phyloP scores from a whole-genome alignment of 2,113 vertebrate genomes.

The Patagioenas fasciata region DNA sequence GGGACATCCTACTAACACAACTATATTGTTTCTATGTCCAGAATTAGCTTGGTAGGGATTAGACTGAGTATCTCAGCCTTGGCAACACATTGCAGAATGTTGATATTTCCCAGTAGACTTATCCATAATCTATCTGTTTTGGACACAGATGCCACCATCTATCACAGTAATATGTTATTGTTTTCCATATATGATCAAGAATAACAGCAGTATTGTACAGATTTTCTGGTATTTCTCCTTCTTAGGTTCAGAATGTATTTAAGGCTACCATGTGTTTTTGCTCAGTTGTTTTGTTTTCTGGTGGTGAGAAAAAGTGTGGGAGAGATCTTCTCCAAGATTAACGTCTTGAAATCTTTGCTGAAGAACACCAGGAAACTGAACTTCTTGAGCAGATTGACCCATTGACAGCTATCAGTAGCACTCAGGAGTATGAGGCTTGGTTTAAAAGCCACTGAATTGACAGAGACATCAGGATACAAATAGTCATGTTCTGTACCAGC shows the following conservation, averaged over 20 bases:
- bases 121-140: neutral
- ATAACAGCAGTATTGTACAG: neutral
- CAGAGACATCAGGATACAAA: neutral
- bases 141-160: neutral
- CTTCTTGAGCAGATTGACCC: neutral
- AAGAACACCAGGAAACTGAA: neutral
- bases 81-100: neutral
- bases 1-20: constrained; percentile 11
- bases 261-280: neutral
- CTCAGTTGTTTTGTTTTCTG: neutral
- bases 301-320: neutral
- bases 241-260: constrained; percentile 6
- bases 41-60: constrained; percentile 44
- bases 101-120: constrained; percentile 1
- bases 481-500: neutral
- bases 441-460: neutral
- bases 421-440: neutral
- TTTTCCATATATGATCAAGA: neutral
- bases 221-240: constrained; percentile 7
- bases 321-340: neutral
- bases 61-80: constrained; percentile 7
- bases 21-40: constrained; percentile 36
- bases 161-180: neutral
- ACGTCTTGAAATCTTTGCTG: neutral
- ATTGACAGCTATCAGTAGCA: neutral